These are phyloP conservation scores for Triplophysa yarkandensis DNA, from an alignment of 2,797 vertebrate species.

Conservation along the genomic window DNA sequence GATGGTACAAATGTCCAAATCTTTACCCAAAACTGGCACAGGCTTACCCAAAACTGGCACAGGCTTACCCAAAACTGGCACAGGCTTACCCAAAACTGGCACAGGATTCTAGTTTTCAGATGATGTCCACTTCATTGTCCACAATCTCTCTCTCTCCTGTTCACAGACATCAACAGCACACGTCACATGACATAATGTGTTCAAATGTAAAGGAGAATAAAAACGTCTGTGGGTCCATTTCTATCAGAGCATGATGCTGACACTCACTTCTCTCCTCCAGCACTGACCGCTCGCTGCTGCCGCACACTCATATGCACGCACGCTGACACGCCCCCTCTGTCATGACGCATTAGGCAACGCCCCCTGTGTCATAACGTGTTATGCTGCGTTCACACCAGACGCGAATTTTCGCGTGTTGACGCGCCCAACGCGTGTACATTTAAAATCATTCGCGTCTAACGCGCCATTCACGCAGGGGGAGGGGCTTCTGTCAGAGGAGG, in stretches of 20 bases:
- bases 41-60: no score
- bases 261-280: neutral
- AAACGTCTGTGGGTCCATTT: slow-evolving; percentile 28
- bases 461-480: no score
- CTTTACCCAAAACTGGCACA: no score
- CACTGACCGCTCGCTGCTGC: slow-evolving; percentile 7
- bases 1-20: no score
- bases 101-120: slow-evolving; percentile 9
- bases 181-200: slow-evolving; percentile 14
- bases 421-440: no score
- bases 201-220: slow-evolving; percentile 14
- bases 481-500: no score
- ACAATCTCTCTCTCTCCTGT: neutral
- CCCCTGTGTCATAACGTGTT: no score
- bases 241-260: slow-evolving; percentile 49
- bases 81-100: neutral
- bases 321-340: slow-evolving; percentile 66
- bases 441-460: no score
- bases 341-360: slow-evolving; percentile 60
- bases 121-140: slow-evolving; percentile 18
- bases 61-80: no score
- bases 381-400: no score
- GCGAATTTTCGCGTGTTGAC: no score
- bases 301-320: neutral
- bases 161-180: slow-evolving; percentile 56